phyloP scores from a whole-genome alignment of 2,113 vertebrate genomes.

The Glaucidium brasilianum region DNA sequence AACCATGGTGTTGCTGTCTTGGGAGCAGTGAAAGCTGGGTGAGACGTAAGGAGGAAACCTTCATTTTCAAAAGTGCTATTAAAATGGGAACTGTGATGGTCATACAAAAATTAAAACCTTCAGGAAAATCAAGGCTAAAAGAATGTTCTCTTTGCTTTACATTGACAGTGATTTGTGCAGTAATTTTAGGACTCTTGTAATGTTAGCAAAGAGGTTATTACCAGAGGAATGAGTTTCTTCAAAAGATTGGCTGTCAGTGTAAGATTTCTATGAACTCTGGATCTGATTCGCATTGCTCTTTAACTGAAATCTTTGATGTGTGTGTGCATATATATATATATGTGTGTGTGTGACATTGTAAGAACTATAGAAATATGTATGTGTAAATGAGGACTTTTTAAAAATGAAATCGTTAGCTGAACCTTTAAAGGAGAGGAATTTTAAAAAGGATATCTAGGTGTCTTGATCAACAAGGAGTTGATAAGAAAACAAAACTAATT shows the following conservation, averaged over 20 bases:
- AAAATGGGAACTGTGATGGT: not conserved
- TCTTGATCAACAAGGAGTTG: not conserved
- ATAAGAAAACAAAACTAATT: not conserved
- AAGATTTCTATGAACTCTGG: not conserved
- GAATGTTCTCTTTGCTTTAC: not conserved
- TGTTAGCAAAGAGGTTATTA: not conserved
- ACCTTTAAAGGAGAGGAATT: not conserved
- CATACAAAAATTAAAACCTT: not conserved
- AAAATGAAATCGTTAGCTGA: not conserved
- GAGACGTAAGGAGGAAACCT: not conserved
- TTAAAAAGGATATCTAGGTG: not conserved
- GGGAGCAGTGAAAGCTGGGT: not conserved
- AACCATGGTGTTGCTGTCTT: not conserved
- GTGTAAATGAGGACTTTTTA: not conserved
- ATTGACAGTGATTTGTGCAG: not conserved
- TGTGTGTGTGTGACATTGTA: not conserved
- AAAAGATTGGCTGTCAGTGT: not conserved
- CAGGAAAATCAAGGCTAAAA: not conserved
- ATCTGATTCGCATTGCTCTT: not conserved
- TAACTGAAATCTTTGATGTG: not conserved
- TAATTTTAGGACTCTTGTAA: not conserved
- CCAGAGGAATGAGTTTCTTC: not conserved
- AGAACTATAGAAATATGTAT: not conserved
- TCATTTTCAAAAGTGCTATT: not conserved
- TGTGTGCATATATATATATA: not conserved